phyloP scores from a whole-genome alignment of 2,888 invertebrate genomes.

The Erynnis tages region DNA sequence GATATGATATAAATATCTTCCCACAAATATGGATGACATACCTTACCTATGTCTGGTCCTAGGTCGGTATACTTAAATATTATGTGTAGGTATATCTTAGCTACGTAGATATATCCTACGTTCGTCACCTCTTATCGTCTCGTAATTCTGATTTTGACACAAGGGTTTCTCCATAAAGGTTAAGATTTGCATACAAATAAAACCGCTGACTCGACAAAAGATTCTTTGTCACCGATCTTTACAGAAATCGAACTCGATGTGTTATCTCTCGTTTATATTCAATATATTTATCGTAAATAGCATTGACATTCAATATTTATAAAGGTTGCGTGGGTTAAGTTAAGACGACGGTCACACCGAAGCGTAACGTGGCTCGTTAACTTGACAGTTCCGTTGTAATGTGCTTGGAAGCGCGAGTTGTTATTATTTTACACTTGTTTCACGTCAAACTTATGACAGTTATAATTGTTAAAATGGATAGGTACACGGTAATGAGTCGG shows the following conservation, averaged over 20 bases:
- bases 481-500: too few species aligned
- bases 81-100: too few species aligned
- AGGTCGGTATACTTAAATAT: too few species aligned
- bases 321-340: conserved; percentile 73
- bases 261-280: conserved; percentile 78
- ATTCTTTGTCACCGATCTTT: conserved; percentile 69
- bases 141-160: conserved; percentile 37
- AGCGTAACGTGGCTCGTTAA: conserved; percentile 29
- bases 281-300: conserved; percentile 72
- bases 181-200: conserved; percentile 76
- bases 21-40: too few species aligned
- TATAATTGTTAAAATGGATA: too few species aligned
- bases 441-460: conserved; percentile 4
- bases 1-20: too few species aligned
- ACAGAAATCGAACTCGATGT: conserved; percentile 65
- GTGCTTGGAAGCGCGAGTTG: background rate
- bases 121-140: too few species aligned
- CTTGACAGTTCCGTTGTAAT: background rate
- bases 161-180: conserved; percentile 52
- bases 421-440: conserved; percentile 3
- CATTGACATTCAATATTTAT: conserved; percentile 77
- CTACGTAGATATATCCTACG: too few species aligned
- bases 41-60: too few species aligned
- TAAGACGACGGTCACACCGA: conserved; percentile 43
- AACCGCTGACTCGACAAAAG: conserved; percentile 75